These are phyloP conservation scores for Cremastinae sp. DNA, from an alignment of 2,888 invertebrate genomes.

Conservation along the genomic window DNA sequence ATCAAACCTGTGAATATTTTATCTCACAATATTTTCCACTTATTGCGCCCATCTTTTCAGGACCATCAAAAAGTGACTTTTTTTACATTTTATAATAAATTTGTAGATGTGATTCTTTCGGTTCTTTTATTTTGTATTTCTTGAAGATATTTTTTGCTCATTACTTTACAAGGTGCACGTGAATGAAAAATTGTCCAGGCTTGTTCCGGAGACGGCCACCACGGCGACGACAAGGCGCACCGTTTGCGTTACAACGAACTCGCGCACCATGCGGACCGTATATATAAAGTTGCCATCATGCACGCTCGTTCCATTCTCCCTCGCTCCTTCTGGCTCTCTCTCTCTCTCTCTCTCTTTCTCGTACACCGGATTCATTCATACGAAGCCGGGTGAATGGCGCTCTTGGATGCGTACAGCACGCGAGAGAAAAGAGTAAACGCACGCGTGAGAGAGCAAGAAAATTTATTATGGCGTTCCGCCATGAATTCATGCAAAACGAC, in stretches of 20 bases:
- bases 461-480: slow-evolving; percentile 32
- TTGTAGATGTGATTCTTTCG: too few species aligned
- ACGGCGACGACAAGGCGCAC: slow-evolving; percentile 53
- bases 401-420: slow-evolving; percentile 54
- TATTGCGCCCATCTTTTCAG: too few species aligned
- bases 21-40: too few species aligned
- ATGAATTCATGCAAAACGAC: too few species aligned
- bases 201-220: slow-evolving; percentile 21
- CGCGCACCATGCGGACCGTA: slow-evolving; percentile 44
- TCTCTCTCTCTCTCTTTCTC: slow-evolving; percentile 25
- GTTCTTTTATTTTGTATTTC: background rate
- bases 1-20: too few species aligned
- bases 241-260: slow-evolving; percentile 61
- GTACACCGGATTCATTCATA: slow-evolving; percentile 75
- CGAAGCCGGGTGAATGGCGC: slow-evolving; percentile 64
- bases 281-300: slow-evolving; percentile 72
- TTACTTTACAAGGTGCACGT: background rate
- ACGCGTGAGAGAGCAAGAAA: slow-evolving; percentile 51
- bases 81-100: background rate
- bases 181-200: slow-evolving; percentile 32
- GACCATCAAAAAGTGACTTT: too few species aligned
- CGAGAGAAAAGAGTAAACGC: slow-evolving; percentile 62
- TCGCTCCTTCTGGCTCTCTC: slow-evolving; percentile 12
- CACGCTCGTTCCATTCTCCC: slow-evolving; percentile 50
- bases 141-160: slow-evolving; percentile 24